Evolutionary conservation across 2,888 invertebrate species (phyloP).

Genomic region (Xanthia icteritia): DNA sequence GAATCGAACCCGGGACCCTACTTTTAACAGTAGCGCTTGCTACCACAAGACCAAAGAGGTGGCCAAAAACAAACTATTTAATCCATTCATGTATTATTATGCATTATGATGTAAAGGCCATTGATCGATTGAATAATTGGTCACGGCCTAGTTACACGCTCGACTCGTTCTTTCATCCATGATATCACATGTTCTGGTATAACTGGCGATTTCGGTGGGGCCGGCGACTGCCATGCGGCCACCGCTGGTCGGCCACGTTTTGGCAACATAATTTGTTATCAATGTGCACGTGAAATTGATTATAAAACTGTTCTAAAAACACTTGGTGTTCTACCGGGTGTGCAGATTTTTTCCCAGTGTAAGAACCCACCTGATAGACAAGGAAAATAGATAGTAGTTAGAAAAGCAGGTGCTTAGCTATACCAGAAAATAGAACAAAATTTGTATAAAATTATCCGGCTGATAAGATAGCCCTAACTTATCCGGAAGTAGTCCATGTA

Average conservation of each 20-base stretch:
- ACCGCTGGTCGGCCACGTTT: background rate
- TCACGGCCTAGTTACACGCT: conserved; percentile 10
- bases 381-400: background rate
- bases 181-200: conserved; percentile 10
- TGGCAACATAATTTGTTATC: background rate
- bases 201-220: conserved; percentile 8
- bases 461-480: background rate
- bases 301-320: background rate
- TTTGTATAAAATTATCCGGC: no score
- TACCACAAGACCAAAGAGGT: background rate
- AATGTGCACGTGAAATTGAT: background rate
- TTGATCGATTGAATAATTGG: conserved; percentile 46
- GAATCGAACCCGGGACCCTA: background rate
- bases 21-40: no score
- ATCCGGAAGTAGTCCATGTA: no score
- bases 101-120: conserved; percentile 46
- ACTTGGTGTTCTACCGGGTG: background rate
- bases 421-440: background rate
- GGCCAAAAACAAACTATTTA: background rate
- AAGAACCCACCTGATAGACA: background rate
- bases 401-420: background rate
- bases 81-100: conserved; percentile 19
- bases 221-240: background rate
- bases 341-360: background rate
- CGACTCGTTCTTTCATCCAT: conserved; percentile 37